phyloP scores from a whole-genome alignment of 2,888 invertebrate genomes.

The Sinopyrophorus schimmeli region DNA sequence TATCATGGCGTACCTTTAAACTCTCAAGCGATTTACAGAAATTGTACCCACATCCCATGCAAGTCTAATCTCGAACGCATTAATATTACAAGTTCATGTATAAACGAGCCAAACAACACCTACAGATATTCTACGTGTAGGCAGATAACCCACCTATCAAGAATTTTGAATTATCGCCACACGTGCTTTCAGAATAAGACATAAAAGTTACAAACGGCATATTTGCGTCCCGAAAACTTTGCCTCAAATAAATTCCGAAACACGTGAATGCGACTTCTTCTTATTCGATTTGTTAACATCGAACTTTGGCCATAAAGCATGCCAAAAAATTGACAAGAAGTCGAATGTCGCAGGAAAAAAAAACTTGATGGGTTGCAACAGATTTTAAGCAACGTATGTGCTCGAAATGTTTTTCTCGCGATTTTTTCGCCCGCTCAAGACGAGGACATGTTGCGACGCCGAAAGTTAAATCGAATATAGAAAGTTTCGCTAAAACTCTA shows the following conservation, averaged over 20 bases:
- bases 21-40: not conserved
- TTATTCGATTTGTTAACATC: conserved; percentile 7
- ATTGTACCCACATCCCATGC: conserved; percentile 4
- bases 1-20: no score
- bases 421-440: not conserved
- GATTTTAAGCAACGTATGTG: conserved; percentile 7
- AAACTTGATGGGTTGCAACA: not conserved
- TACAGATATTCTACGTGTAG: conserved; percentile 9
- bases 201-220: conserved; percentile 7
- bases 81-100: conserved; percentile 7
- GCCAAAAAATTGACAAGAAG: conserved; percentile 3
- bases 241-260: conserved; percentile 11
- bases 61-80: conserved; percentile 10
- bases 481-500: conserved; percentile 13
- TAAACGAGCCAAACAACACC: conserved; percentile 12
- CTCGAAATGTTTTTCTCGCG: not conserved
- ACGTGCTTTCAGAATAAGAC: conserved; percentile 7
- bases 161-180: conserved; percentile 9
- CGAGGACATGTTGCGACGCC: conserved; percentile 7
- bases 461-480: conserved; percentile 24
- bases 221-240: conserved; percentile 6
- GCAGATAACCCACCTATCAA: conserved; percentile 10
- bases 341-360: not conserved
- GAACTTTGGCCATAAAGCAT: conserved; percentile 8
- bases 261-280: conserved; percentile 19